A percentile compares a stretch with the other conserved stretches of the same genome.
Evolutionary conservation across 2,113 vertebrate species (phyloP).

Genomic region (Coptodon rendalli): DNA sequence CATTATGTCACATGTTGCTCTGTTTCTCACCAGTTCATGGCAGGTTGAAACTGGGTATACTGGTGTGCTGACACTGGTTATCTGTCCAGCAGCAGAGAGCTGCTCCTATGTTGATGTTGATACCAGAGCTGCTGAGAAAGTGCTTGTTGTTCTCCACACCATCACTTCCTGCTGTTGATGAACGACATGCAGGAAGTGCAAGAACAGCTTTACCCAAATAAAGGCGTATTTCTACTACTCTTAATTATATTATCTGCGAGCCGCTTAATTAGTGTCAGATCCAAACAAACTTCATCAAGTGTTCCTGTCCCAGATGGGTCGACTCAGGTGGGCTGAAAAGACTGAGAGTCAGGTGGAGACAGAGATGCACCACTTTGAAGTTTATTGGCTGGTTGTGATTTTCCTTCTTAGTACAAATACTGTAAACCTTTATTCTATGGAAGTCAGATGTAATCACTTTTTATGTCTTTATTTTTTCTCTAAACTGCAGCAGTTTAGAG

Average conservation of each 20-base stretch:
- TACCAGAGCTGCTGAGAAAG: neutral
- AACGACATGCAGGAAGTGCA: neutral
- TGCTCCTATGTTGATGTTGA: neutral
- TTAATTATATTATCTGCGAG: neutral
- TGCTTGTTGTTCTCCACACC: neutral
- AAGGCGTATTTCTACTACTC: neutral
- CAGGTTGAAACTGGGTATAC: neutral
- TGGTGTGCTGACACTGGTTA: neutral
- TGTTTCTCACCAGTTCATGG: neutral
- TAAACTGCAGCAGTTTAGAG: neutral
- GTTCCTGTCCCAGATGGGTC: neutral
- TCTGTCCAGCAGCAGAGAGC: neutral
- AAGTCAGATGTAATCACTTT: neutral
- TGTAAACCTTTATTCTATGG: neutral
- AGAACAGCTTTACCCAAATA: neutral
- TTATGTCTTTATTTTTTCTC: fast-evolving
- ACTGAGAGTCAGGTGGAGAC: neutral
- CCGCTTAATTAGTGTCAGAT: neutral
- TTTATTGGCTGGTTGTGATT: neutral
- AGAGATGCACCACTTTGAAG: neutral
- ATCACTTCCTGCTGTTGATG: neutral
- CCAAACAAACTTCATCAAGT: neutral
- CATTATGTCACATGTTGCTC: neutral
- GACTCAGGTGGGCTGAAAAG: neutral
- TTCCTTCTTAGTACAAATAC: neutral